Base-by-base conservation (phyloP, 2,797 vertebrate genomes). In the Sebastiscus tertius region DNA sequence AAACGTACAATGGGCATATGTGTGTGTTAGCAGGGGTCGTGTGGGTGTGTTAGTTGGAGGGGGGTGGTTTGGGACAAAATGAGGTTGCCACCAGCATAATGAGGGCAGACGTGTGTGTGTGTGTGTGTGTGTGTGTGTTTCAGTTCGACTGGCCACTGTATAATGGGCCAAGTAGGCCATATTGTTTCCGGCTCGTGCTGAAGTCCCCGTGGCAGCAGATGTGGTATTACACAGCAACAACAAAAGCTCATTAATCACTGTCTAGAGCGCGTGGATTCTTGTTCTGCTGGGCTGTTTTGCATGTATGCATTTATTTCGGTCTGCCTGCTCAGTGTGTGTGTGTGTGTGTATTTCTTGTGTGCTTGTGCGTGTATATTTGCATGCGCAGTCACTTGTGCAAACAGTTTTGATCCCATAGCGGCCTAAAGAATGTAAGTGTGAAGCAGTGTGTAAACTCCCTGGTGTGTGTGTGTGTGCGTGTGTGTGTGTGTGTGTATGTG, bases 191-290 rank as follows among this genome's bases (percentile, higher is more conserved):
- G 84, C 92, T 93, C 70, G 86, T 94, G 94, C 90, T 92, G 88
- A 82, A 85, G 75, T 89, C 89, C 82, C 81, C n/a, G 56, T 82
- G 82, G 92, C 81, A 94, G 95, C 95, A 96, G 94, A 95, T 96
- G 95, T 90, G 90, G 84, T 80, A 84, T 89, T 91, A 92, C 88
- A 78, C 86, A 89, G 88, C 84, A 83, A 85, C 92, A 88, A 89
- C 92, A 87, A 86, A 92, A 92, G 81, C 90, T 93, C 92, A 95
- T 96, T 95, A 93, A 95, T 96, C 95, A 94, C 80, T 89, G 91
- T 93, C 94, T 72, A 63, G 62, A 1, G 14, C 42, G 33, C 58
- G 82, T 77, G 77, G 29, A 29, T 61, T 77, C 54, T 74, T 78
- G 66, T 72, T 83, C 34, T 58, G 29, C 20, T 34, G 6, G 60